These are phyloP conservation scores for Lampris incognitus DNA, from an alignment of 2,113 vertebrate species.

Conservation along the genomic window DNA sequence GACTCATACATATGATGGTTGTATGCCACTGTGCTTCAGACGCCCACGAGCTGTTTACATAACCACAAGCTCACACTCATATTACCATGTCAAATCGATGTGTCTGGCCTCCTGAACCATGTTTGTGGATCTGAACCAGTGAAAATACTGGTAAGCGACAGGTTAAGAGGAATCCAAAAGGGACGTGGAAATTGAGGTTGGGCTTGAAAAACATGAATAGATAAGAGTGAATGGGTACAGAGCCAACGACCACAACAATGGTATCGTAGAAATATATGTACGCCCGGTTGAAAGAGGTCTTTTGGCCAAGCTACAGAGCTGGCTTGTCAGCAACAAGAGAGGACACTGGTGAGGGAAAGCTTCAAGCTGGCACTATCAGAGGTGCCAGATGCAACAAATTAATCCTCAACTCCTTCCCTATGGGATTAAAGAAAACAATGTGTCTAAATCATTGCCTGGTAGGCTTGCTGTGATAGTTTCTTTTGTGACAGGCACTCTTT, in stretches of 20 bases:
- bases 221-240: constrained; percentile 25
- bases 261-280: constrained; percentile 63
- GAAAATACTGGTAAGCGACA: constrained; percentile 32
- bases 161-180: constrained; percentile 63
- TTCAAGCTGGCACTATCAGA: constrained; percentile 67
- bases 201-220: constrained; percentile 31
- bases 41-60: constrained; percentile 51
- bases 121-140: constrained; percentile 54
- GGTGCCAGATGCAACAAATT: constrained; percentile 75
- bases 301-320: constrained; percentile 62
- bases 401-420: constrained; percentile 67
- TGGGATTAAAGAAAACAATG: constrained; percentile 72
- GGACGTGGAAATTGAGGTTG: constrained; percentile 25
- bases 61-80: constrained; percentile 55
- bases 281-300: constrained; percentile 63
- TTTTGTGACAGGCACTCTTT: constrained; percentile 39
- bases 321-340: constrained; percentile 56
- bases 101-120: constrained; percentile 51
- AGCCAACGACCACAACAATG: constrained; percentile 60
- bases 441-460: constrained; percentile 57
- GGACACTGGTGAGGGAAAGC: constrained; percentile 52
- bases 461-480: constrained; percentile 57
- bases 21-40: constrained; percentile 53
- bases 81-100: constrained; percentile 69
- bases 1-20: constrained; percentile 52